phyloP scores from a whole-genome alignment of 2,113 vertebrate species.

The Marmota monax region DNA sequence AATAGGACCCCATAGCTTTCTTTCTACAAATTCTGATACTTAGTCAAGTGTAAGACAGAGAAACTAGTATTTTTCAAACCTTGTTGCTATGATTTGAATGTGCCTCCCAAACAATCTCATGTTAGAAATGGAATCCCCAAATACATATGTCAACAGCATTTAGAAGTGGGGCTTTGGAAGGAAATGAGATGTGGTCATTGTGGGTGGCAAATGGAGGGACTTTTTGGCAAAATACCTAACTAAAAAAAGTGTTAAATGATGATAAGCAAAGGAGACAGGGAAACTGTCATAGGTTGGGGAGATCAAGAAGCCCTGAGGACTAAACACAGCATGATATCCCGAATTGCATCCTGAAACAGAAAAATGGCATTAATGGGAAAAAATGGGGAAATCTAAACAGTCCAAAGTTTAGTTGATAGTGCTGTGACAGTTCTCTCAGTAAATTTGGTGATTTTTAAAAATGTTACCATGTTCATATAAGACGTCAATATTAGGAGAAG shows the following conservation, averaged over 20 bases:
- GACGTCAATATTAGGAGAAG: background rate
- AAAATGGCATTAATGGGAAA: background rate
- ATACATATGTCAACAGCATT: background rate
- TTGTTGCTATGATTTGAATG: background rate
- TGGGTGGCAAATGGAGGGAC: background rate
- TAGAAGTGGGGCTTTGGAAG: background rate
- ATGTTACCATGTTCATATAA: background rate
- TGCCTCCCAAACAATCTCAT: background rate
- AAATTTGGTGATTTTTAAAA: background rate
- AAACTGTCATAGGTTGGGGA: background rate
- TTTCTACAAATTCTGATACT: background rate
- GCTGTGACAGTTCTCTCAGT: background rate
- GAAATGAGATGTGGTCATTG: background rate
- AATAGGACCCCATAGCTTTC: background rate
- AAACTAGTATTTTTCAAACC: constrained; percentile 33
- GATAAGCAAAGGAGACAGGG: background rate
- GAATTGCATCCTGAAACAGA: background rate
- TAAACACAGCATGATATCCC: background rate
- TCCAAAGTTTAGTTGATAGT: background rate
- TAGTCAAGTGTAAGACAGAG: background rate
- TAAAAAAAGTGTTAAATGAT: background rate
- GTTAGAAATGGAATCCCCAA: background rate
- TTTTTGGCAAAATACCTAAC: background rate
- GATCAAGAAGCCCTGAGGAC: background rate
- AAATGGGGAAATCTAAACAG: background rate